Percentiles rank a stretch among this genome's conserved stretches.
Evolutionary conservation across 2,113 vertebrate genomes (phyloP).

Genomic region (Microtus oregoni): DNA sequence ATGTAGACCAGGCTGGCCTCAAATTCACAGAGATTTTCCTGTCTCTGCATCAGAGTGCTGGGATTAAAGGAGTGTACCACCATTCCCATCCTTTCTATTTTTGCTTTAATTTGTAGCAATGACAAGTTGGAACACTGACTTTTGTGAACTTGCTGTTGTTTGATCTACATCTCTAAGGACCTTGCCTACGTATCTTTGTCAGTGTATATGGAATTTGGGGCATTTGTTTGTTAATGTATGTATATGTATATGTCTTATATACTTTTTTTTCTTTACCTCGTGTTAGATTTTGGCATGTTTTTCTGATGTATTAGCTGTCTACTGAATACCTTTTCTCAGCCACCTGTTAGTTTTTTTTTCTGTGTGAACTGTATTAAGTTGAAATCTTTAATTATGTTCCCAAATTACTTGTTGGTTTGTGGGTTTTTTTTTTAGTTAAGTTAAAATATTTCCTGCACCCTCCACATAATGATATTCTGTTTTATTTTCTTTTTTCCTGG

Average conservation of each 20-base stretch:
- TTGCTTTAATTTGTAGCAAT: background rate
- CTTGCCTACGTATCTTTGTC: background rate
- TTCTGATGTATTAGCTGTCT: background rate
- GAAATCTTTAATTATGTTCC: background rate
- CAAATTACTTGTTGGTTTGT: background rate
- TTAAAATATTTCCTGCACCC: background rate
- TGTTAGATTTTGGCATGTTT: background rate
- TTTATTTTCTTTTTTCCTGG: background rate
- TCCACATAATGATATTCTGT: background rate
- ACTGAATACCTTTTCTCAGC: background rate
- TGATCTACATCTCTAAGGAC: background rate
- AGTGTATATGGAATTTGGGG: background rate
- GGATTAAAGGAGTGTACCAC: too few relatives aligned
- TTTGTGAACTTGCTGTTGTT: background rate
- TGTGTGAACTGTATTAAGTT: background rate
- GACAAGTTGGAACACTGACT: background rate
- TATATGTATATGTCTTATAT: background rate
- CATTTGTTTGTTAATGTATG: background rate
- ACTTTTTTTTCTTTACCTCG: background rate
- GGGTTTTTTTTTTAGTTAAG: background rate
- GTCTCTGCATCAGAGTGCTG: too few relatives aligned
- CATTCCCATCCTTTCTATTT: background rate
- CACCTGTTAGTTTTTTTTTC: background rate
- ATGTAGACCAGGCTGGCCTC: too few relatives aligned
- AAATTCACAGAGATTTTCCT: too few relatives aligned